A percentile compares a stretch with the other conserved stretches of the same genome.
phyloP scores from a whole-genome alignment of 2,113 vertebrate genomes.

The Cochlearius cochlearius region DNA sequence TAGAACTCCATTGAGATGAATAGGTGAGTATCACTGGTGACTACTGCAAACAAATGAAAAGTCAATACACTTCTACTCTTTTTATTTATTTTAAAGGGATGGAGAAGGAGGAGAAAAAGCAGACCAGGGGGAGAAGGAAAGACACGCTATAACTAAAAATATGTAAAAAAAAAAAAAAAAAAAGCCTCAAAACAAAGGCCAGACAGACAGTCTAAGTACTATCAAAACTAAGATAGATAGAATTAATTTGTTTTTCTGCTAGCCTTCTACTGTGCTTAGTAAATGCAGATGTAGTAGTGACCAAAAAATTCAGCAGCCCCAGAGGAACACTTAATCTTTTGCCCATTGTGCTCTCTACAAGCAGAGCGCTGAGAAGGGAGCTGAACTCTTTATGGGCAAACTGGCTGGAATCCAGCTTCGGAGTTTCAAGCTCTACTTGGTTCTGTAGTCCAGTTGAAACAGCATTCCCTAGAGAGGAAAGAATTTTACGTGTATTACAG shows the following conservation, averaged over 20 bases:
- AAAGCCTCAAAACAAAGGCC: background rate
- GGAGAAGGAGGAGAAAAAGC: background rate
- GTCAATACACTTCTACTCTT: background rate
- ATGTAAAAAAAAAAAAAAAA: background rate
- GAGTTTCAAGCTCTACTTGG: background rate
- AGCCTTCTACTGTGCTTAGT: background rate
- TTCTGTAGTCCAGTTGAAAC: background rate
- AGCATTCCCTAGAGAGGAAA: background rate
- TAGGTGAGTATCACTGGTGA: background rate
- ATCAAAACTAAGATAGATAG: background rate
- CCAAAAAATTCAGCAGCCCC: background rate
- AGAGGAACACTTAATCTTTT: background rate
- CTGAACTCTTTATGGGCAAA: background rate
- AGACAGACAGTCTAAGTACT: background rate
- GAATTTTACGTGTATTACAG: background rate
- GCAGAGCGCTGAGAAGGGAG: background rate
- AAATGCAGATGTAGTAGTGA: background rate
- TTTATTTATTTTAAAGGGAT: background rate
- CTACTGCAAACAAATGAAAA: background rate
- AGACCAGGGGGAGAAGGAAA: fast-evolving
- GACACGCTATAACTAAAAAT: background rate
- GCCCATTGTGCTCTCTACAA: background rate
- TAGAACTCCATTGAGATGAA: background rate
- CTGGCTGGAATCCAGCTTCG: background rate
- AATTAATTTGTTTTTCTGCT: background rate